phyloP scores from a whole-genome alignment of 1,140 invertebrate species.

The Cryptotermes secundus region DNA sequence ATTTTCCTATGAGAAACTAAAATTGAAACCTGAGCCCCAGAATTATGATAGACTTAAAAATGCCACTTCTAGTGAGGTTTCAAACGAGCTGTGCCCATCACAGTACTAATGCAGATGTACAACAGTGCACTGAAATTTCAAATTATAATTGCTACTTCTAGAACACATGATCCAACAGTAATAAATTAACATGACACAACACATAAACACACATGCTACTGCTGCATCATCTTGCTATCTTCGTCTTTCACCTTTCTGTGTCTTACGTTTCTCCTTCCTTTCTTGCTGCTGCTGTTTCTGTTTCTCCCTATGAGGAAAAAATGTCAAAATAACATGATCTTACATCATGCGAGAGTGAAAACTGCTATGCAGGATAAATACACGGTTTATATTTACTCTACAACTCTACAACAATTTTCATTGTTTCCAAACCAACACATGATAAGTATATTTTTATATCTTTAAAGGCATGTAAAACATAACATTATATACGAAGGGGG shows the following conservation, averaged over 20 bases:
- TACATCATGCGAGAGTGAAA: too few species aligned
- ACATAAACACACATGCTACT: background rate
- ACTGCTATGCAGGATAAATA: too few species aligned
- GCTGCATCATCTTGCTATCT: conserved; percentile 63
- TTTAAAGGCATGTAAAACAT: too few species aligned
- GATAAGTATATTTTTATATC: too few species aligned
- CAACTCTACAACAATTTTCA: too few species aligned
- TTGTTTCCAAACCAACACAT: too few species aligned
- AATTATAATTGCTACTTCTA: background rate
- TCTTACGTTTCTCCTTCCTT: conserved; percentile 85
- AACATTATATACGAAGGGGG: too few species aligned
- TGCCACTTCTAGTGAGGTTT: background rate
- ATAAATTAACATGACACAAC: conserved; percentile 33
- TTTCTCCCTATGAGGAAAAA: conserved; percentile 64
- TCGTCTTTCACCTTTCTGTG: conserved; percentile 79
- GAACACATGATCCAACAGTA: conserved; percentile 25
- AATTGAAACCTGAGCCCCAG: conserved; percentile 26
- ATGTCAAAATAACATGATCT: background rate
- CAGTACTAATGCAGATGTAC: conserved; percentile 29
- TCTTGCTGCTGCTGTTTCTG: conserved; percentile 83
- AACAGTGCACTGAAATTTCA: background rate
- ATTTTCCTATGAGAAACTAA: conserved; percentile 13
- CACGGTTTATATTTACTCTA: too few species aligned
- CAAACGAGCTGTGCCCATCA: conserved; percentile 27
- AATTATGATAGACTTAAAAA: background rate